Evolutionary conservation across 2,113 vertebrate species (phyloP).

Genomic region (Rhipidura dahli): DNA sequence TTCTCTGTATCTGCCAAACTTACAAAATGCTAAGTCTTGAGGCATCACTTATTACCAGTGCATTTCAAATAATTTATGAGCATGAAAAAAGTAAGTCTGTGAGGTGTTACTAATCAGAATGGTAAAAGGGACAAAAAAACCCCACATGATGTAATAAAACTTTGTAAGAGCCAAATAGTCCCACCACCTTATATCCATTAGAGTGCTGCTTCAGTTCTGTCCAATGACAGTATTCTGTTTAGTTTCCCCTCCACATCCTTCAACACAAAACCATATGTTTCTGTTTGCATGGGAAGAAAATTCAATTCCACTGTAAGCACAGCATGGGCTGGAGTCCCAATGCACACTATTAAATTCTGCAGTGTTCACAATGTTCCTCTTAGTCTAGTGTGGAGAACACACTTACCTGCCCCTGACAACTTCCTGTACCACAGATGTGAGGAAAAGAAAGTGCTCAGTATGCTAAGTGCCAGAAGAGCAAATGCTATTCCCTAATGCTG

Average conservation of each 20-base stretch:
- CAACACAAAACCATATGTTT: slow-evolving; percentile 13
- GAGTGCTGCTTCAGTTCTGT: neutral
- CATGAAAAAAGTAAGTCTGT: neutral
- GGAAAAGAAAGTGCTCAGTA: neutral
- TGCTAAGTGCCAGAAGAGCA: neutral
- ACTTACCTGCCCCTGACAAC: neutral
- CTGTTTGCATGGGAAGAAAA: slow-evolving; percentile 35
- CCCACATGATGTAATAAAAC: neutral
- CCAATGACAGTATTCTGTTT: neutral
- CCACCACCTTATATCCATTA: neutral
- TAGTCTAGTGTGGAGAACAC: neutral
- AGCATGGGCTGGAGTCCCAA: slow-evolving; percentile 1
- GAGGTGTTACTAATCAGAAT: neutral
- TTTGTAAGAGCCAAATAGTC: neutral
- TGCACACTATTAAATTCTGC: neutral
- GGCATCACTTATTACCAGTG: neutral
- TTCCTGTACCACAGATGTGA: neutral
- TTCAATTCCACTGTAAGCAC: slow-evolving; percentile 40
- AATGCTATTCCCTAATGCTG: neutral
- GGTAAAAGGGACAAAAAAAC: neutral
- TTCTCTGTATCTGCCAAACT: neutral
- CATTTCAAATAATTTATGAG: slow-evolving; percentile 4
- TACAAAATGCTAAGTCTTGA: neutral
- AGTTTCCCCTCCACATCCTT: slow-evolving; percentile 23
- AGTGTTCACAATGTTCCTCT: neutral